Conservation (phyloP, 2,888 invertebrate species). For the Xylocampa areola region DNA sequence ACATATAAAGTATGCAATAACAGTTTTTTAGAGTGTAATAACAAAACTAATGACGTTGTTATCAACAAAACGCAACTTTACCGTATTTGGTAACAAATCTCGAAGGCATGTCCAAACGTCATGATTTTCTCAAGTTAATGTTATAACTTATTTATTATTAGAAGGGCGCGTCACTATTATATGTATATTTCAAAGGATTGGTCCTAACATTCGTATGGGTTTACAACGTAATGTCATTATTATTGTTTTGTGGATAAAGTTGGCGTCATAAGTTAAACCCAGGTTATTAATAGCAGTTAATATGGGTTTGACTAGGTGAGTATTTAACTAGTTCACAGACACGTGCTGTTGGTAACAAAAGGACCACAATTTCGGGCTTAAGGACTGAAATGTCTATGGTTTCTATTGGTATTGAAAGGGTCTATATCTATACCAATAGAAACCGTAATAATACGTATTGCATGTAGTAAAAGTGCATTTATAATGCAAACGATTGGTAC, state of each 20-base stretch:
- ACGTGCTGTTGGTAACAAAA: not conserved
- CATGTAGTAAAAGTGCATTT: too few relatives aligned
- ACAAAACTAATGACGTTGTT: not conserved
- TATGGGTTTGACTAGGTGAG: not conserved
- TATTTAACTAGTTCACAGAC: not conserved
- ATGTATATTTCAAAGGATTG: not conserved
- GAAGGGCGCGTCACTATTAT: not conserved
- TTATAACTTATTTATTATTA: slow-evolving; percentile 8
- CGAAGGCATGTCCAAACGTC: not conserved
- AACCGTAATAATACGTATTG: too few relatives aligned
- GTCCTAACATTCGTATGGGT: slow-evolving; percentile 19
- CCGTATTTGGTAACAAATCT: slow-evolving; percentile 31
- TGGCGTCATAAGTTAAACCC: slow-evolving; percentile 16
- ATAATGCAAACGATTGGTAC: too few relatives aligned
- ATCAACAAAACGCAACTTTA: not conserved
- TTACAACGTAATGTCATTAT: slow-evolving; percentile 7
- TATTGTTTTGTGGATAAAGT: not conserved
- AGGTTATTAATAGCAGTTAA: slow-evolving; percentile 1
- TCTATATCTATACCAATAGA: too few relatives aligned
- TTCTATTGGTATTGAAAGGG: too few relatives aligned
- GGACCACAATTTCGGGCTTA: not conserved
- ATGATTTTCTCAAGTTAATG: slow-evolving; percentile 12
- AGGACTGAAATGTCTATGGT: too few relatives aligned
- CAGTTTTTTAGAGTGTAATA: too few relatives aligned
- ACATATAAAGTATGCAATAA: too few relatives aligned